Evolutionary conservation across 2,797 vertebrate genomes (phyloP).

Genomic region (Gorsachius magnificus): DNA sequence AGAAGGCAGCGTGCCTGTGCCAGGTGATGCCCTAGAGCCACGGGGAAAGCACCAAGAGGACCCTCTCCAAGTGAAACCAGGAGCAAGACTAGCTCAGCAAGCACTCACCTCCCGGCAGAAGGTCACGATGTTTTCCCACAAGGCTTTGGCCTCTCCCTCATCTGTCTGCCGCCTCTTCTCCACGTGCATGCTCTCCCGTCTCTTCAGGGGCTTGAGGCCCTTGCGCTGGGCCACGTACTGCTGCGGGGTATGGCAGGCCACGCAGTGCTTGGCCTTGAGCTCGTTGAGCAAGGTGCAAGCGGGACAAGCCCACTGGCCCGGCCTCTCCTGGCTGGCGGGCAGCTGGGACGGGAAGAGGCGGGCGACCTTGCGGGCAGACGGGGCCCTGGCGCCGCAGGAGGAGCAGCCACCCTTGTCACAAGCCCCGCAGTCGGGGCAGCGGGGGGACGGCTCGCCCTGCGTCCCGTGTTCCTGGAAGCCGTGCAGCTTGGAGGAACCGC

Average conservation of each 20-base stretch:
- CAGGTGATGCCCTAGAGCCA: background rate
- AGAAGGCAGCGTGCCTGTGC: background rate
- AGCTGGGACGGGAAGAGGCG: slow-evolving; percentile 73
- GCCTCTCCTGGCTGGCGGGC: slow-evolving; percentile 72
- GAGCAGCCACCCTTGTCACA: slow-evolving; percentile 31
- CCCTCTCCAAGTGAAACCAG: background rate
- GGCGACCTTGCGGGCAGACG: slow-evolving; percentile 78
- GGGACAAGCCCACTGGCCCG: slow-evolving; percentile 89
- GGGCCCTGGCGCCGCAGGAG: slow-evolving; percentile 48
- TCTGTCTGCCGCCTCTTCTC: slow-evolving; percentile 92
- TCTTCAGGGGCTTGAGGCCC: slow-evolving; percentile 84
- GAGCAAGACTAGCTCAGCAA: background rate
- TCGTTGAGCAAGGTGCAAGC: slow-evolving; percentile 94
- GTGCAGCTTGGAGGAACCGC: slow-evolving; percentile 91
- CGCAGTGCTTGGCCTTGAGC: slow-evolving; percentile 88
- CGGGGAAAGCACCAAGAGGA: accelerated
- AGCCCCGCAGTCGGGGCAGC: slow-evolving; percentile 79
- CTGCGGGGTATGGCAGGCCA: slow-evolving; percentile 92
- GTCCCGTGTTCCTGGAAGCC: slow-evolving; percentile 87
- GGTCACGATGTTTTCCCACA: slow-evolving; percentile 96
- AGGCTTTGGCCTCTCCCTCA: slow-evolving; percentile 95
- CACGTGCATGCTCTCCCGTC: slow-evolving; percentile 94
- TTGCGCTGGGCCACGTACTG: slow-evolving; percentile 86
- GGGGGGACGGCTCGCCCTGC: slow-evolving; percentile 32
- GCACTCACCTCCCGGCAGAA: slow-evolving; percentile 93